Conservation (phyloP, 2,113 vertebrate genomes). For the Macquaria australasica region DNA sequence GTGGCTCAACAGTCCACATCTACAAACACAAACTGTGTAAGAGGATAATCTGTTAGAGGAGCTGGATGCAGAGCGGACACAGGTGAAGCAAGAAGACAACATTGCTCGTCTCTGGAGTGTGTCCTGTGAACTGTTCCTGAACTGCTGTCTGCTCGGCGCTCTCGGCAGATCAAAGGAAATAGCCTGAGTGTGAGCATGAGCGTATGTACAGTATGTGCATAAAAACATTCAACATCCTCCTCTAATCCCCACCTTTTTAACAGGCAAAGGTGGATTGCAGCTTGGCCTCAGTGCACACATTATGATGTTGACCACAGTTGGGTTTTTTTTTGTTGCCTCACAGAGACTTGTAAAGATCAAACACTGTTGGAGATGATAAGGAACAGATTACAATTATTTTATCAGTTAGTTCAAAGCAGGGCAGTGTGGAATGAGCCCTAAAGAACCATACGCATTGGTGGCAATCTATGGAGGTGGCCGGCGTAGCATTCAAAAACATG, state of each 20-base stretch:
- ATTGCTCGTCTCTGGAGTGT: conserved; percentile 68
- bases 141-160: conserved; percentile 56
- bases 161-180: conserved; percentile 69
- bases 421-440: conserved; percentile 63
- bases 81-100: conserved; percentile 72
- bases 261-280: conserved; percentile 32
- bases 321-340: conserved; percentile 59
- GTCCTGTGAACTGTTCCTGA: conserved; percentile 80
- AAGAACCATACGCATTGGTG: conserved; percentile 75
- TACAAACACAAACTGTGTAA: conserved; percentile 57
- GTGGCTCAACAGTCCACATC: conserved; percentile 55
- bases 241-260: conserved; percentile 48
- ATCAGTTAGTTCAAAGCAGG: conserved; percentile 80
- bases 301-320: conserved; percentile 62
- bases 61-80: conserved; percentile 51
- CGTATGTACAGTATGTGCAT: conserved; percentile 43
- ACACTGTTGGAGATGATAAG: conserved; percentile 66
- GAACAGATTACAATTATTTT: conserved; percentile 82
- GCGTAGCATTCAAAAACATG: conserved; percentile 73
- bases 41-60: conserved; percentile 56
- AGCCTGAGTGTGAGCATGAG: conserved; percentile 45
- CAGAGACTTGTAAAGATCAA: conserved; percentile 81
- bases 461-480: conserved; percentile 63
- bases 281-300: conserved; percentile 34
- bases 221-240: conserved; percentile 57